These are phyloP conservation scores for Papilio machaon DNA, from an alignment of 1,140 invertebrate species.

Conservation along the genomic window DNA sequence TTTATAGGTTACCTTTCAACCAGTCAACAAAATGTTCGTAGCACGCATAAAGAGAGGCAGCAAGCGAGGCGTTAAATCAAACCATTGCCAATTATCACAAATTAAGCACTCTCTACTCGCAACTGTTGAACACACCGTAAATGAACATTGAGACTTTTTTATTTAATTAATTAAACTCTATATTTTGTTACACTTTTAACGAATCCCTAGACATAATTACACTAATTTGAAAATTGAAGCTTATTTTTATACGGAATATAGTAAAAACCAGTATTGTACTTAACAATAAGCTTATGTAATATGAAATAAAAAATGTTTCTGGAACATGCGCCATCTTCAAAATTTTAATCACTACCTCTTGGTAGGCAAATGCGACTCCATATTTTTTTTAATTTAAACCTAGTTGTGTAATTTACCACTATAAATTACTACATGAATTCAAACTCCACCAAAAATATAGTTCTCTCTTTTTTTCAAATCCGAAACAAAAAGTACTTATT, in stretches of 20 bases:
- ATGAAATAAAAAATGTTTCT: too few relatives aligned
- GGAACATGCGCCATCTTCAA: too few relatives aligned
- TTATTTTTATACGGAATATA: neutral
- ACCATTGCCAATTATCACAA: constrained; percentile 18
- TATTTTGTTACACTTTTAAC: neutral
- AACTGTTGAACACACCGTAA: neutral
- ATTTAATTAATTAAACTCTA: neutral
- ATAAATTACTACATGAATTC: neutral
- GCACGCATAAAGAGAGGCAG: neutral
- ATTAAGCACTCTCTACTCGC: neutral
- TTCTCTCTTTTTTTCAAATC: neutral
- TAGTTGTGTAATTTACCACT: too few relatives aligned
- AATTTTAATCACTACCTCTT: too few relatives aligned
- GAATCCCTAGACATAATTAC: neutral
- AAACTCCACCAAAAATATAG: neutral
- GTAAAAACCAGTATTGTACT: too few relatives aligned
- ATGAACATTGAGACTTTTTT: neutral
- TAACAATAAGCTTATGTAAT: too few relatives aligned
- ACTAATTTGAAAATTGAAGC: neutral
- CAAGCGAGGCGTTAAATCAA: constrained; percentile 11
- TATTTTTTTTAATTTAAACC: too few relatives aligned
- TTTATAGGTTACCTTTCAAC: neutral
- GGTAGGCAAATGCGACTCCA: too few relatives aligned
- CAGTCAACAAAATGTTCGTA: neutral
- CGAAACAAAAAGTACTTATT: too few relatives aligned